phyloP scores from a whole-genome alignment of 2,113 vertebrate species.

The Corydoras sp. region DNA sequence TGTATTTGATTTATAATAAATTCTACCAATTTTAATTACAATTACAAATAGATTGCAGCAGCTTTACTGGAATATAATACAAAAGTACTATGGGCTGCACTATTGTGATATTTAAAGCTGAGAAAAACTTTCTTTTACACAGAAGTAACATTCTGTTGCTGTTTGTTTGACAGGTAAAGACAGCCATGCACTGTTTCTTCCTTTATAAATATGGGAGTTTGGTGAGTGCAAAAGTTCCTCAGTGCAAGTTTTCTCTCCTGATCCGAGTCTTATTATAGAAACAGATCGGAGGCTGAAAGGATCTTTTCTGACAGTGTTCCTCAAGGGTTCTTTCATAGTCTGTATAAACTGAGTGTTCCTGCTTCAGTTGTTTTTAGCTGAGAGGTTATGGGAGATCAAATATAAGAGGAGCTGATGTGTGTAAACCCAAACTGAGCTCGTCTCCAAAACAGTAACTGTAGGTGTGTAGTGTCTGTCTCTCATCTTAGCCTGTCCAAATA shows the following conservation, averaged over 20 bases:
- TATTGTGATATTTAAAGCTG: too few relatives aligned
- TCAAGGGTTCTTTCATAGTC: conserved; percentile 6
- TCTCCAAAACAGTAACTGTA: background rate
- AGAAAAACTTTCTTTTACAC: too few relatives aligned
- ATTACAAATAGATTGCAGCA: too few relatives aligned
- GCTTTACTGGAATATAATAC: too few relatives aligned
- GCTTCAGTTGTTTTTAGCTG: background rate
- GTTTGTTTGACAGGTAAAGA: too few relatives aligned
- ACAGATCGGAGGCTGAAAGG: background rate
- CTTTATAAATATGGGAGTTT: background rate
- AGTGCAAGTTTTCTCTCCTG: background rate
- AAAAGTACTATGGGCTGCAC: too few relatives aligned
- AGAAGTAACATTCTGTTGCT: too few relatives aligned
- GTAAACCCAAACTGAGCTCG: background rate
- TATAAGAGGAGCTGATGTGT: background rate
- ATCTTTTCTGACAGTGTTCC: background rate
- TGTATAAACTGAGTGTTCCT: background rate
- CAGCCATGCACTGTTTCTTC: too few relatives aligned
- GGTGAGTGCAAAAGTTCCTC: background rate
- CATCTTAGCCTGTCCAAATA: background rate
- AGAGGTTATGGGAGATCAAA: background rate
- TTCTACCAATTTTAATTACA: too few relatives aligned
- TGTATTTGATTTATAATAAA: too few relatives aligned
- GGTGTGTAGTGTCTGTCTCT: background rate
- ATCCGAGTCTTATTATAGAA: background rate